Evolutionary conservation across 2,888 invertebrate genomes (phyloP), one percentile per base, ranked within the genome.

Genomic region (Oscheius sp.): DNA sequence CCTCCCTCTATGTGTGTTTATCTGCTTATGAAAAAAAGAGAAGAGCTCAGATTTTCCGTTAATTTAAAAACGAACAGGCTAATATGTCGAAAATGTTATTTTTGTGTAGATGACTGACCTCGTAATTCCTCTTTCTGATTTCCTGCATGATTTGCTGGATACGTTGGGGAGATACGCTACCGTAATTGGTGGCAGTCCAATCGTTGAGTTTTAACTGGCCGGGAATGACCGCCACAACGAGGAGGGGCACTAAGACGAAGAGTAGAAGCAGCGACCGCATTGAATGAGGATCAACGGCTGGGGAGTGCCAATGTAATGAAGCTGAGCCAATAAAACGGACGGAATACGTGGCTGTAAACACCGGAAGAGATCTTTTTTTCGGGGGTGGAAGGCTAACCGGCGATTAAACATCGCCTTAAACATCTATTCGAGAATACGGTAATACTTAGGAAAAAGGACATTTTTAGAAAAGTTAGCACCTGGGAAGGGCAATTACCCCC

Each of bases 211-310:
- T 29, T 29, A 27, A 7, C 3, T 18, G 3, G 49, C 21, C 49
- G 5, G 49, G 49, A 5, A 25, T 13, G 27, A 13, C 58, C 58
- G 41, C 27, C 18, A 45, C 23, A n/a, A 43, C 18, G 23, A 46
- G 18, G 64, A 64, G 43, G 13, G 64, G 43, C 18, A 49, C 6
- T 7, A 3, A 49, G 16, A 13, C 16, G 13, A 49, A 49, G 49
- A 49, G 49, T 18, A 66, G 66, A 5, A 23, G 25, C 13, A 66
- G 66, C 16, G n/a, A 27, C 18, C 66, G 66, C 66, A 66, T 66
- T n/a, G 7, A 21, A 45, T n/a, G 12, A 43, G 21, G 41, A 61
- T 45, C 21, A 61, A 41, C 41, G 41, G 55, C 21, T 55, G 23
- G 5, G 18, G 21, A 21, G 13, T 23, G 55, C 25, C 25, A 25